Conservation (phyloP, 2,888 invertebrate genomes). For the Amblyjoppa proteus region DNA sequence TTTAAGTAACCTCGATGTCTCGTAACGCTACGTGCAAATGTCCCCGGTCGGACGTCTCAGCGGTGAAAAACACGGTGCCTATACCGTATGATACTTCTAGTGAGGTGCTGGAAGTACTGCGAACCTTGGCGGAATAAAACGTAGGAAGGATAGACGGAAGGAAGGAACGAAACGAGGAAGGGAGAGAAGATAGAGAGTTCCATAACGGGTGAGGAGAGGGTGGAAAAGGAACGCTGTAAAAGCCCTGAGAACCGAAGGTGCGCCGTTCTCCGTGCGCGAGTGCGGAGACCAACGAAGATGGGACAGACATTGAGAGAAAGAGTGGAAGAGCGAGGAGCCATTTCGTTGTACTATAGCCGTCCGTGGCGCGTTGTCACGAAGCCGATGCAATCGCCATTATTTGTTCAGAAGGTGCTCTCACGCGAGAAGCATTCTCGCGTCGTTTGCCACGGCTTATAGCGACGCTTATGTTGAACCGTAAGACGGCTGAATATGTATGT, state of each 20-base stretch:
- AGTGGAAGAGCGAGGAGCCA: constrained; percentile 48
- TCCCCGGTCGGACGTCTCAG: constrained; percentile 51
- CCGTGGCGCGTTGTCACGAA: constrained; percentile 64
- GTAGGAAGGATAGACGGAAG: constrained; percentile 44
- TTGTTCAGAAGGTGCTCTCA: constrained; percentile 69
- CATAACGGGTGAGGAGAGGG: constrained; percentile 49
- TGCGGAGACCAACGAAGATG: constrained; percentile 11
- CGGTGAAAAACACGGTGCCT: constrained; percentile 28
- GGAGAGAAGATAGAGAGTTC: constrained; percentile 67
- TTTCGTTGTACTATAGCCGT: constrained; percentile 35
- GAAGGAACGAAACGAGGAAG: constrained; percentile 38
- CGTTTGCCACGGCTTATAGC: constrained; percentile 70
- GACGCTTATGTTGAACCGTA: constrained; percentile 61
- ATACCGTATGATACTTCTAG: constrained; percentile 20
- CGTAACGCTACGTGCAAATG: constrained; percentile 64
- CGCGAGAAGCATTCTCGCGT: constrained; percentile 71
- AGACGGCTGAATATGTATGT: constrained; percentile 65
- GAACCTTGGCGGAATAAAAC: constrained; percentile 48
- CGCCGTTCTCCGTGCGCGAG: constrained; percentile 4
- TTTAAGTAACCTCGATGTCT: constrained; percentile 62
- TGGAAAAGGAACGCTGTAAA: constrained; percentile 46
- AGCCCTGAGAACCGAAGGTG: constrained; percentile 41
- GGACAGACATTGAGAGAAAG: constrained; percentile 22
- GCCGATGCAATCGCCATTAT: constrained; percentile 74
- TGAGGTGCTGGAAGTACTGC: constrained; percentile 28